Conservation (phyloP, 2,888 invertebrate genomes). For the Nomada fabriciana region DNA sequence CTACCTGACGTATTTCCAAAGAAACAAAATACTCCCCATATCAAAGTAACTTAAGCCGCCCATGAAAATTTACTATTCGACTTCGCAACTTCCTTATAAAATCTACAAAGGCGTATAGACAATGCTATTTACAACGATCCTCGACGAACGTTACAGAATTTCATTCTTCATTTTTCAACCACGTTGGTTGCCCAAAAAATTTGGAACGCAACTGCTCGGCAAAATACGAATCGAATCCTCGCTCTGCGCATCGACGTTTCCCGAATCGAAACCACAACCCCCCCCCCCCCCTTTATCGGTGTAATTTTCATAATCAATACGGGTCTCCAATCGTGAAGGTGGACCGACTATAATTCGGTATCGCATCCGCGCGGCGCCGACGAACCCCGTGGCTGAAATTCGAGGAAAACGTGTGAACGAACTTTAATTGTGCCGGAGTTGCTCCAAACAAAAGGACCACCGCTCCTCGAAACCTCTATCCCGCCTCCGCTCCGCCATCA, state of each 20-base stretch:
- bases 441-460: constrained; percentile 71
- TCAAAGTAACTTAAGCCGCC: too few species aligned
- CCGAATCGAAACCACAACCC: constrained; percentile 17
- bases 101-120: too few species aligned
- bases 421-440: constrained; percentile 74
- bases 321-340: background rate
- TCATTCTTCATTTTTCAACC: too few species aligned
- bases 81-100: too few species aligned
- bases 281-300: background rate
- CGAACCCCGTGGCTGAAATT: constrained; percentile 60
- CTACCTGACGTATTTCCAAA: too few species aligned
- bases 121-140: too few species aligned
- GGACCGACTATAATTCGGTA: constrained; percentile 30
- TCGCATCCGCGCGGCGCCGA: constrained; percentile 30
- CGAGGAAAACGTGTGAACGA: constrained; percentile 74
- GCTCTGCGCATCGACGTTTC: background rate
- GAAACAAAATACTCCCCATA: too few species aligned
- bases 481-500: constrained; percentile 43
- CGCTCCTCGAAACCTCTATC: constrained; percentile 28
- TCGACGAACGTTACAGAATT: too few species aligned
- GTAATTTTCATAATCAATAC: constrained; percentile 27
- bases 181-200: too few species aligned
- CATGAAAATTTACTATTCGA: too few species aligned
- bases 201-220: too few species aligned
- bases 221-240: background rate